These are phyloP conservation scores for Teleogryllus occipitalis DNA, from an alignment of 1,140 invertebrate species.

Conservation along the genomic window DNA sequence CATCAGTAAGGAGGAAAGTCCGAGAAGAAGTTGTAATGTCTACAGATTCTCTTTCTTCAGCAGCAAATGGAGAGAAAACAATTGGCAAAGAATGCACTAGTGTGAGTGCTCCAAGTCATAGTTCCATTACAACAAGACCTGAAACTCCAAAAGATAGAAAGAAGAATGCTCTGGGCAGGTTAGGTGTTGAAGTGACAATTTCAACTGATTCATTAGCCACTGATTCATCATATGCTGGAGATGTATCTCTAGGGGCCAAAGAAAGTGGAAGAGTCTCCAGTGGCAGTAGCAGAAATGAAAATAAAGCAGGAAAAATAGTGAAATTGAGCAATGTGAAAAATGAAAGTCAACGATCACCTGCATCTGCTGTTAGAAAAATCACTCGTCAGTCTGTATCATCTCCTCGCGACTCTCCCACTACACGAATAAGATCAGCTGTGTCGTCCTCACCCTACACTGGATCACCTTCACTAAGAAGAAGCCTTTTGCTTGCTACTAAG, in stretches of 20 bases:
- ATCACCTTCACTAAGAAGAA: slow-evolving; percentile 32
- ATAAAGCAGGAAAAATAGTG: slow-evolving; percentile 8
- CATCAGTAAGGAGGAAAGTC: slow-evolving; percentile 34
- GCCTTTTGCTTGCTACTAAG: slow-evolving; percentile 33
- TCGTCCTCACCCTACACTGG: slow-evolving; percentile 11
- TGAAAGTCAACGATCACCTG: slow-evolving; percentile 6
- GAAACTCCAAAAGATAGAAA: slow-evolving; percentile 15
- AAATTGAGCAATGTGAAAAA: neutral
- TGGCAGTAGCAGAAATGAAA: neutral
- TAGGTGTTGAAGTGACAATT: slow-evolving; percentile 14
- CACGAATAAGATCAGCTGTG: neutral
- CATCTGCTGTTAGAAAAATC: neutral
- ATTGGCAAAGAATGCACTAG: neutral
- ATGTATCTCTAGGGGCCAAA: neutral
- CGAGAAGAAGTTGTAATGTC: slow-evolving; percentile 39
- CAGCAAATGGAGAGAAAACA: slow-evolving; percentile 5
- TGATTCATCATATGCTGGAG: slow-evolving; percentile 9
- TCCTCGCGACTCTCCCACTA: slow-evolving; percentile 16
- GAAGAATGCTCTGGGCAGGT: slow-evolving; percentile 14
- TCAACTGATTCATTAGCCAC: slow-evolving; percentile 16
- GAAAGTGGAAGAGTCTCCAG: neutral
- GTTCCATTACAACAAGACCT: slow-evolving; percentile 8
- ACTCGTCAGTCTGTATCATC: slow-evolving; percentile 14
- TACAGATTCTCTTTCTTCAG: slow-evolving; percentile 40
- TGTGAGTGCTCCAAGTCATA: slow-evolving; percentile 12